These are phyloP conservation scores for Thecocarcelia acutangulata DNA, from an alignment of 2,888 invertebrate genomes.

Conservation along the genomic window DNA sequence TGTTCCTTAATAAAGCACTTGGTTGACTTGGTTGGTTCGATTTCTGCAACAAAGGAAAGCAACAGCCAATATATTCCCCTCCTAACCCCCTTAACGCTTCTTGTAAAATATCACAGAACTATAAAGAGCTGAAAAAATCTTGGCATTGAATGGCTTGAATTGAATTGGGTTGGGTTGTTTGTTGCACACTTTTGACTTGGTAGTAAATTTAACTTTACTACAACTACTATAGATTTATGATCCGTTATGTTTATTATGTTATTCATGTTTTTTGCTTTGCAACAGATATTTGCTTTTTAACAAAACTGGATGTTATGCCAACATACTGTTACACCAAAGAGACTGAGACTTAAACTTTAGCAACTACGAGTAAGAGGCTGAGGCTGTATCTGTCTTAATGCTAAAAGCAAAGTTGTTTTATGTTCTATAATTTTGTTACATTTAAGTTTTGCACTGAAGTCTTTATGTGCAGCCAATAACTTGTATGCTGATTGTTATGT, in stretches of 20 bases:
- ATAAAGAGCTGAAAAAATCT: slow-evolving; percentile 12
- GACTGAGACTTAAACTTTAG: background rate
- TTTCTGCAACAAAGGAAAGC: slow-evolving; percentile 3
- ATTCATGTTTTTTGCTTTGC: slow-evolving; percentile 32
- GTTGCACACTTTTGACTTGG: slow-evolving; percentile 49
- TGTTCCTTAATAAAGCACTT: slow-evolving; percentile 46
- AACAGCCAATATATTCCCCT: background rate
- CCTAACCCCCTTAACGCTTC: background rate
- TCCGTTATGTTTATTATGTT: slow-evolving; percentile 69
- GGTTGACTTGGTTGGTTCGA: slow-evolving; percentile 36
- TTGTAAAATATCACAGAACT: slow-evolving; percentile 29
- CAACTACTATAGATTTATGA: slow-evolving; percentile 64
- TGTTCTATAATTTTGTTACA: slow-evolving; percentile 52
- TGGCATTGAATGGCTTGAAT: slow-evolving; percentile 43
- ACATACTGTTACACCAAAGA: slow-evolving; percentile 3
- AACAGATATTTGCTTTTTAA: slow-evolving; percentile 21
- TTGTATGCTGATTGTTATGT: slow-evolving; percentile 64
- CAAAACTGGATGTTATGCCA: slow-evolving; percentile 36
- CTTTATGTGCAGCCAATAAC: slow-evolving; percentile 27
- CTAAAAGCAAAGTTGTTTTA: slow-evolving; percentile 10
- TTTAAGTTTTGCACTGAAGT: slow-evolving; percentile 38
- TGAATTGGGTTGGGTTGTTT: slow-evolving; percentile 46
- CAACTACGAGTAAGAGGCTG: slow-evolving; percentile 11
- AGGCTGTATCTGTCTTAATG: background rate
- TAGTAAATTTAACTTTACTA: slow-evolving; percentile 35